These are phyloP conservation scores for Phylloscopus collybita DNA, from an alignment of 2,797 vertebrate species.

Conservation along the genomic window DNA sequence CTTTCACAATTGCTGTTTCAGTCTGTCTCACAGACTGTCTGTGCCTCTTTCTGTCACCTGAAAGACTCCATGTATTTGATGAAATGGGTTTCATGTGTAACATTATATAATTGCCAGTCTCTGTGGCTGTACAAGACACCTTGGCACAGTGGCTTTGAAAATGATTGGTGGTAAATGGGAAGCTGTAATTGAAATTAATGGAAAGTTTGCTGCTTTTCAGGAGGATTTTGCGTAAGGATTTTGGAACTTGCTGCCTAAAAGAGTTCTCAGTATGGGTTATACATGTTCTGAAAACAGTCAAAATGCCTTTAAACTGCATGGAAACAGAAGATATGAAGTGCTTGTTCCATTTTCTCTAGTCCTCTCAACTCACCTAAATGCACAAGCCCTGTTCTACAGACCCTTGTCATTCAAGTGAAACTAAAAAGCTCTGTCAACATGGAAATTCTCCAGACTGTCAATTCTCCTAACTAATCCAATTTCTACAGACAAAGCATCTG, in stretches of 20 bases:
- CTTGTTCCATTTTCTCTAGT: not conserved
- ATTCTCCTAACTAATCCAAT: not conserved
- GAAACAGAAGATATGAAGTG: not conserved
- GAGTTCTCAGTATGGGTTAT: not conserved
- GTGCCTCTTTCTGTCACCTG: not conserved
- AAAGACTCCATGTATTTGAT: not conserved
- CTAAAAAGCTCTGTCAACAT: conserved; percentile 34
- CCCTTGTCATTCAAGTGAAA: not conserved
- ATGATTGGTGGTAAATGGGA: not conserved
- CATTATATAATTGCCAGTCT: not conserved
- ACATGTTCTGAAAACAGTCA: not conserved
- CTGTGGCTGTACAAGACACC: not conserved
- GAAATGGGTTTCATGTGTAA: not conserved
- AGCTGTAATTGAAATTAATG: not conserved
- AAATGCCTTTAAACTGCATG: conserved; percentile 14
- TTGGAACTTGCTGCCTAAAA: not conserved
- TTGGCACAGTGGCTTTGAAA: not conserved
- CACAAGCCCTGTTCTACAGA: not conserved
- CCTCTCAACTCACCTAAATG: not conserved
- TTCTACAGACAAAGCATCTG: conserved; percentile 6
- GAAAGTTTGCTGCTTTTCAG: not conserved
- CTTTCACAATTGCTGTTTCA: not conserved
- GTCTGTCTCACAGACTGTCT: not conserved
- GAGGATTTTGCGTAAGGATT: not conserved
- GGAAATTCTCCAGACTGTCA: not conserved